Percentiles rank a stretch among this genome's conserved stretches.
These are phyloP conservation scores for Nannoperca australis DNA, from an alignment of 2,797 vertebrate species.

Conservation along the genomic window DNA sequence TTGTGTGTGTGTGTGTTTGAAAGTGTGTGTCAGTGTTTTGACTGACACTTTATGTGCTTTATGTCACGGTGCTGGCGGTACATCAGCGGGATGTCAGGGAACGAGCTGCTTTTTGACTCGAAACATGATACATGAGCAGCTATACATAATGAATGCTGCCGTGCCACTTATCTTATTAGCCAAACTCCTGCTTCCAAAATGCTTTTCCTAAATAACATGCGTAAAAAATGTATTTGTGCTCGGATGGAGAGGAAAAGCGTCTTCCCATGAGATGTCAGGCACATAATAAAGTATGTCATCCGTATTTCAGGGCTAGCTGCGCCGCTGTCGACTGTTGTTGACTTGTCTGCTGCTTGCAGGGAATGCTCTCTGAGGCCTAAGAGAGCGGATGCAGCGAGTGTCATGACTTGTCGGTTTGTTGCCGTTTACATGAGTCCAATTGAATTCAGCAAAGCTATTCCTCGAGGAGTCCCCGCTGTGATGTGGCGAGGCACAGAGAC, in stretches of 20 bases:
- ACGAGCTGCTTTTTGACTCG: conserved; percentile 49
- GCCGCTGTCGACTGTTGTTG: conserved; percentile 47
- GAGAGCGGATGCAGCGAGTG: conserved; percentile 24
- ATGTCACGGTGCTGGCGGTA: conserved; percentile 36
- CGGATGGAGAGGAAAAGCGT: conserved; percentile 35
- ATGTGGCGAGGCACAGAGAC: conserved; percentile 36
- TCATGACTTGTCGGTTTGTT: conserved; percentile 36
- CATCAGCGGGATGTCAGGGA: conserved; percentile 39
- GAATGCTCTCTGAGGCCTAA: conserved; percentile 46
- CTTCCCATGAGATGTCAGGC: conserved; percentile 60
- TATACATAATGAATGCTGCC: conserved; percentile 64
- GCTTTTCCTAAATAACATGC: conserved; percentile 41
- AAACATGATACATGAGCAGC: conserved; percentile 61
- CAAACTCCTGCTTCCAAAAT: conserved; percentile 42
- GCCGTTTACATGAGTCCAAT: conserved; percentile 19
- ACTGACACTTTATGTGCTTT: conserved; percentile 36
- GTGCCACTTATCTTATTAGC: conserved; percentile 68
- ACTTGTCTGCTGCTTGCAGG: conserved; percentile 39
- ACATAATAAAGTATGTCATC: conserved; percentile 69
- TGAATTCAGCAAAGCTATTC: conserved; percentile 43
- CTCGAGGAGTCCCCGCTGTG: conserved; percentile 32
- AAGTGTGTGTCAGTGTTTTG: conserved; percentile 33
- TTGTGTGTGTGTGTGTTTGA: neutral
- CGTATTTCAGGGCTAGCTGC: conserved; percentile 60
- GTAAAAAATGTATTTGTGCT: conserved; percentile 41